Base-by-base conservation (phyloP, 1,140 invertebrate genomes). In the Platyscapa corneri region DNA sequence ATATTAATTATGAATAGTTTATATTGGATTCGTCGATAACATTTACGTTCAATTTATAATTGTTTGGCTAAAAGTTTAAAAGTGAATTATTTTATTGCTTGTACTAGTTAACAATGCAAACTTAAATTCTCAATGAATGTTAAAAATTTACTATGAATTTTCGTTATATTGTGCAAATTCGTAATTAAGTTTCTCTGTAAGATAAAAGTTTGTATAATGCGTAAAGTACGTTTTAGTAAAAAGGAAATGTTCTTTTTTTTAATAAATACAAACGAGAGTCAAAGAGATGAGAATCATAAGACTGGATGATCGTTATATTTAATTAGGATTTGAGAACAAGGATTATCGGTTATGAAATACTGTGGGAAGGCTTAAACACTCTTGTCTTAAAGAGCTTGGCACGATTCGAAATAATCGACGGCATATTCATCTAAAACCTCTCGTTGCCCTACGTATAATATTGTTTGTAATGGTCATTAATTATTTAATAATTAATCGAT, bases 351-450 rank as follows among this genome's bases (percentile, higher is more conserved):
- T 81, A 5, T 81, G 32, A 53, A 65, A 20, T n/a, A 42, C 6
- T 39, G 64, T 80, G 6, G n/a, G 10, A 74, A 56, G 32, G 30
- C 37, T 34, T 39, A 74, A 70, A 88, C 64, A 88, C 88, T 88
- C 87, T 89, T 89, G 87, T 89, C 88, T 88, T 89, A 89, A 88
- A 89, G 88, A 89, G 87, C 87, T 88, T 89, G 87, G 86, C 87
- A 84, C 76, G 27, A 64, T 60, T 80, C 74, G 60, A 46, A 39
- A n/a, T 87, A 85, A 87, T 88, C 67, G 37, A 86, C 64, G 74
- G n/a, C 86, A 84, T 72, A 72, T 53, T 75, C 30, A 79, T 60
- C n/a, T 5, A 30, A 80, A 84, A 74, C 18, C 34, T 18, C 49
- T 80, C 37, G 34, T 37, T 80, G 39, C 75, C 67, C 42, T 49